These are phyloP conservation scores for Phaetusa simplex DNA, from an alignment of 2,113 vertebrate genomes.

Conservation along the genomic window DNA sequence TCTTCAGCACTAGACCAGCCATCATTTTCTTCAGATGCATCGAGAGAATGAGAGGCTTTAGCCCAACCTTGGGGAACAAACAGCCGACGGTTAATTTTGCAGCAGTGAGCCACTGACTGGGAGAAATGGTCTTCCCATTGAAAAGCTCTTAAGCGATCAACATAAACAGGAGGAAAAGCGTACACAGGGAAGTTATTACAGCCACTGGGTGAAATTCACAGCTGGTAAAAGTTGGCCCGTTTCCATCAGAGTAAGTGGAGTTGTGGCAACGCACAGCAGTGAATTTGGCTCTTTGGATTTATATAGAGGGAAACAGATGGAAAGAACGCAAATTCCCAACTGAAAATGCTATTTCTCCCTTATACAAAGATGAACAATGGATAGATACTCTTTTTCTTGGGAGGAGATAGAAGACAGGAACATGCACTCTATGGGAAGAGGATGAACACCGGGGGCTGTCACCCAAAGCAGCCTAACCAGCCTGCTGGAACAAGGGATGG, in stretches of 20 bases:
- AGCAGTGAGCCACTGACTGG: not conserved
- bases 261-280: not conserved
- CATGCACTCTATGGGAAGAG: not conserved
- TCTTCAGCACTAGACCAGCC: slow-evolving; percentile 94
- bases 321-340: not conserved
- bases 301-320: not conserved
- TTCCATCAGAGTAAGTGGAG: not conserved
- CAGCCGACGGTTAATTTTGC: not conserved
- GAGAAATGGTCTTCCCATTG: not conserved
- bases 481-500: not conserved
- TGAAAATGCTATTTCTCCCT: not conserved
- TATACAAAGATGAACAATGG: not conserved
- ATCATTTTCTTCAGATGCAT: slow-evolving; percentile 89
- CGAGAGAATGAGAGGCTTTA: slow-evolving; percentile 84
- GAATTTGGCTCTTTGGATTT: not conserved
- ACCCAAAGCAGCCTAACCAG: not conserved
- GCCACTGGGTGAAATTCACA: not conserved
- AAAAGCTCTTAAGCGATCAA: not conserved
- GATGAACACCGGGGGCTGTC: not conserved
- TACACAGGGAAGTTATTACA: not conserved
- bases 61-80: slow-evolving; percentile 83
- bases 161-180: not conserved
- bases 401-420: not conserved
- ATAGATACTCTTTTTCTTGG: not conserved
- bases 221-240: not conserved